Evolutionary conservation across 1,140 invertebrate genomes (phyloP), one percentile per base, ranked within the genome.

Genomic region (Varroa destructor): DNA sequence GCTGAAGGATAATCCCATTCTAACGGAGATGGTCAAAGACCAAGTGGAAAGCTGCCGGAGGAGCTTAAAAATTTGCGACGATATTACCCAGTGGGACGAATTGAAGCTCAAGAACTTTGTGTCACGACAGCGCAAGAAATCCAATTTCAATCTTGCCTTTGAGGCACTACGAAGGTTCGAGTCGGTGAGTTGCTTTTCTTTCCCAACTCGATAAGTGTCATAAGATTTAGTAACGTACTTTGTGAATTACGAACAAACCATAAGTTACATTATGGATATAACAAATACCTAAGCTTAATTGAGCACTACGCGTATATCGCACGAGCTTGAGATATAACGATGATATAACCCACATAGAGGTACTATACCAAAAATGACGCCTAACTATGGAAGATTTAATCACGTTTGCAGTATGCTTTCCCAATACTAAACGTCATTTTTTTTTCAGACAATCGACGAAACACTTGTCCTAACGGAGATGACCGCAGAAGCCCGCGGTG

Each of bases 1-100:
- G 74, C 78, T 79, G 74, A 81, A 81, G 75, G 75, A 80, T 58
- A 71, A 54, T 43, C n/a, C 71, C 12, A 71, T 54, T 46, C 37
- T 71, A 4, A 40, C 46, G 3, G 55, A 71, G 43, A 71, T 55
- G 51, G 37, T 71, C n/a, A 54, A 54, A 51, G 71, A 71, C 4
- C 46, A 55, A 10, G 51, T 56, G 42, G 51, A 71, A 71, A 25
- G 61, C 40, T 67, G 61, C 8, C 61, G 61, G 61, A 67, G 37
- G 36, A 67, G 61, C 46, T 46, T 67, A 2, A n/a, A 12, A 25
- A 37, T 67, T 25, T 67, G 61, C 8, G 61, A 67, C 14, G 61
- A 12, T 14, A 1, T 67, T 14, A 37, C 37, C 12, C 40, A 67
- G 12, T 67, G 61, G 61, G 36, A 67, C 8, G 61, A 67, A 67